Base-by-base conservation (phyloP, 23 tunicate genomes). In the Diplosoma virens region DNA sequence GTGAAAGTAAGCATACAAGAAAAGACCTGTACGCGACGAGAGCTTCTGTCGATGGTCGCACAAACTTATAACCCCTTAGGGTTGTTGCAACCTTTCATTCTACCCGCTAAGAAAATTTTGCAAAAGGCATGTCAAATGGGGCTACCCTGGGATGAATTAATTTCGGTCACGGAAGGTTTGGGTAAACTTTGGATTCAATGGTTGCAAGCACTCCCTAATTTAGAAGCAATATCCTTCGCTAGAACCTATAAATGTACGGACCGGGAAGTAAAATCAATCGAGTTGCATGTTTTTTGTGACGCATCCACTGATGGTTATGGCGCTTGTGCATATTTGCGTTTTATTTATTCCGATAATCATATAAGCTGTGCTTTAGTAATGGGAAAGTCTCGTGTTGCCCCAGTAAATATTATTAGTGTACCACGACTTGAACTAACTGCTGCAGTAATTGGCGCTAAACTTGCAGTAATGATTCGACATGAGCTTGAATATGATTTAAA, bases 261-360 rank as follows among this genome's bases (percentile, higher is more conserved):
- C 11, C 41, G 35, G 22, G 68, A 70, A 31, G 0, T 22, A 24
- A n/a, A 33, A 16, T 1, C 9, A 6, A 52, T 58, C 24, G 69
- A 79, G 26, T 47, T 78, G 58, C 91, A 85, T 37, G 55, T 58
- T 32, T 84, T 84, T 30, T 79, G 81, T 67, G 79, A 79, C 71
- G 84, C 73, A 5, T 32, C 66, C 28, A 37, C 58, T 35, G 25
- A 20, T 9, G 91, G 75, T 0, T 79, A 85, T 46, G 84, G 90
- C 16, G 78, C 73, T 31, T 65, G 54, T n/a, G 29, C 79, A 30
- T 79, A 85, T 54, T 2, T 70, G 25, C 37, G 79, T 0, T 25
- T 79, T 18, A 23, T 30, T 3, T 18, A 76, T 56, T 6, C 35
- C 2, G 58, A 78, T 60, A 25, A 25, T 28, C 2, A 3, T n/a